phyloP scores from a whole-genome alignment of 2,113 vertebrate genomes.

The Bombycilla garrulus region DNA sequence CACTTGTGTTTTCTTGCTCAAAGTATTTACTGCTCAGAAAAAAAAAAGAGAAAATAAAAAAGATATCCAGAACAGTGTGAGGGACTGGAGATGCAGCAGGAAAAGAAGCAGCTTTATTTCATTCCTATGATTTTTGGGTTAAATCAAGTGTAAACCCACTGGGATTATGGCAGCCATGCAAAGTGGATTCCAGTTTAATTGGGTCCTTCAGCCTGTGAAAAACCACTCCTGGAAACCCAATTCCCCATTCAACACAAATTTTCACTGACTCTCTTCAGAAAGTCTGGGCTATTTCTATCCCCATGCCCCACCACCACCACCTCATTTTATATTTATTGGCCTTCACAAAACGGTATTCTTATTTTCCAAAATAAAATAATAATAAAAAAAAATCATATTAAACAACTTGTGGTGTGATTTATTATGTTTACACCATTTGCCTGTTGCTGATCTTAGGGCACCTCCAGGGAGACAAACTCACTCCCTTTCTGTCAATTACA shows the following conservation, averaged over 20 bases:
- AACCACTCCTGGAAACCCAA: background rate
- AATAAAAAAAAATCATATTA: background rate
- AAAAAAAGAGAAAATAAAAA: background rate
- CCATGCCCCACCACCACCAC: background rate
- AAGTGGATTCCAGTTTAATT: slow-evolving; percentile 19
- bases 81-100: background rate
- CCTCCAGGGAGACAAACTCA: slow-evolving; percentile 44
- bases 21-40: background rate
- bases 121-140: background rate
- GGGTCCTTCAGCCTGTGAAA: background rate
- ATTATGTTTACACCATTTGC: slow-evolving; percentile 29
- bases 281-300: background rate
- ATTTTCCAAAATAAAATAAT: background rate
- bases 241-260: slow-evolving; percentile 13
- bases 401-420: slow-evolving; percentile 33
- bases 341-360: background rate
- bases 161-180: background rate
- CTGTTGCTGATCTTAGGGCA: slow-evolving; percentile 19
- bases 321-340: slow-evolving; percentile 10
- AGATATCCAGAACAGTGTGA: background rate
- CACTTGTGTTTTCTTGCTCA: background rate
- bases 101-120: background rate
- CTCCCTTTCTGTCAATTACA: slow-evolving; percentile 36
- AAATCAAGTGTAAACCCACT: background rate
- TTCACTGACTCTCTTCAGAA: background rate